These are phyloP conservation scores for Scyliorhinus canicula DNA, from an alignment of 2,797 vertebrate species.

Conservation along the genomic window DNA sequence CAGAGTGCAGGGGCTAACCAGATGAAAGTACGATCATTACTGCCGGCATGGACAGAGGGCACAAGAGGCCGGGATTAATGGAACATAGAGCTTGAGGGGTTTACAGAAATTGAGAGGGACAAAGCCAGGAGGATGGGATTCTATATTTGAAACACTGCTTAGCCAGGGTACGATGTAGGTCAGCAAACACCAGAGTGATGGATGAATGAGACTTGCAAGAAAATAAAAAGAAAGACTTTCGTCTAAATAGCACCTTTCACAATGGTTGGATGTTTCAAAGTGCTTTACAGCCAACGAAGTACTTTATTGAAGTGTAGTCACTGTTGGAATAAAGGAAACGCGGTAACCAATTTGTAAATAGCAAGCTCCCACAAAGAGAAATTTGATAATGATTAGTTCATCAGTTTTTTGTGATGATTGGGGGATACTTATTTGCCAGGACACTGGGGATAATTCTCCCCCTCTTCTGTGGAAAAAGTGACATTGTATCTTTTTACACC, in stretches of 20 bases:
- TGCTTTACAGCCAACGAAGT: not conserved
- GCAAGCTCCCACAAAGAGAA: not conserved
- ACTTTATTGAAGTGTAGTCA: not conserved
- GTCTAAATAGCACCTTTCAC: not conserved
- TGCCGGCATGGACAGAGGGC: not conserved
- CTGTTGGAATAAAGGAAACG: not conserved
- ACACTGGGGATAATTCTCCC: not conserved
- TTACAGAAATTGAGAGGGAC: not conserved
- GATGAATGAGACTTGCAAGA: not conserved
- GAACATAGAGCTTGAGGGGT: not conserved
- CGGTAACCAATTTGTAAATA: not conserved
- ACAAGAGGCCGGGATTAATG: not conserved
- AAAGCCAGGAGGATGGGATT: not conserved
- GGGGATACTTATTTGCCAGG: not conserved
- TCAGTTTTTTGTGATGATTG: not conserved
- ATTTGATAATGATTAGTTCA: not conserved
- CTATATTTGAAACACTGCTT: not conserved
- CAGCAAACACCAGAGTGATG: not conserved
- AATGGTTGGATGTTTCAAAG: not conserved
- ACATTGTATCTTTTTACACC: too few relatives aligned
- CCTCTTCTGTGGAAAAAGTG: not conserved
- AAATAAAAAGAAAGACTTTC: not conserved
- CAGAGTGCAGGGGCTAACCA: not conserved
- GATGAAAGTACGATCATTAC: not conserved
- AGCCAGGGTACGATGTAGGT: not conserved